Conservation (phyloP, 2,888 invertebrate genomes). For the Phasia obesa region DNA sequence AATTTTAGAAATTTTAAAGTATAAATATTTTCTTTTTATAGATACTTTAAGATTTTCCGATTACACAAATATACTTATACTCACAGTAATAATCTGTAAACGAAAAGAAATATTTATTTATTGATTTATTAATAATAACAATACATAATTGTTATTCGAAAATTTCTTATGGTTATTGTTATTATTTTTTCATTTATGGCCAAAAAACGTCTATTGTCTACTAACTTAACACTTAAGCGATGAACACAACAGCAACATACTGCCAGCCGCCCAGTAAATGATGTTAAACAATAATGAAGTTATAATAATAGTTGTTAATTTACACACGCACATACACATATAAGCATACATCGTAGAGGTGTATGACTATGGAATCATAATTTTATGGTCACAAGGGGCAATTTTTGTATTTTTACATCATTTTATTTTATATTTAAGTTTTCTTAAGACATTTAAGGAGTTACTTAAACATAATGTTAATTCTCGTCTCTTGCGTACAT, state of each 20-base stretch:
- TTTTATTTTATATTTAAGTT: conserved; percentile 5
- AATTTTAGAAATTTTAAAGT: too few species aligned
- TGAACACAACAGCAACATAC: conserved; percentile 8
- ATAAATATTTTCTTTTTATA: neutral
- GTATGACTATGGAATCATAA: conserved; percentile 50
- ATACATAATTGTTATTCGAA: conserved; percentile 66
- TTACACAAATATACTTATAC: neutral
- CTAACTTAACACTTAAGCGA: conserved; percentile 45
- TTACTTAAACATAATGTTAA: conserved; percentile 60
- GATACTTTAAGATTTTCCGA: neutral
- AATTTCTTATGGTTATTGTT: conserved; percentile 68
- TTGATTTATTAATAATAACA: conserved; percentile 49
- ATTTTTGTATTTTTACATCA: conserved; percentile 16
- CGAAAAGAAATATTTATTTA: conserved; percentile 27
- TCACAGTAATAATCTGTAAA: conserved; percentile 28
- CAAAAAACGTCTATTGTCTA: conserved; percentile 64
- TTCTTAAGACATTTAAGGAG: conserved; percentile 55
- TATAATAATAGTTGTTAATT: conserved; percentile 63
- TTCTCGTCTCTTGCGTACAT: neutral
- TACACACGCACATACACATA: neutral
- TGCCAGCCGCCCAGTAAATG: conserved; percentile 24
- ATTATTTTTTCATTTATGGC: conserved; percentile 68
- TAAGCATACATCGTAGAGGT: neutral
- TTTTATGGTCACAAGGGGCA: conserved; percentile 63
- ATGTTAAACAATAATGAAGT: conserved; percentile 67